These are phyloP conservation scores for Drosophila rhopaloa DNA, from an alignment of 1,140 invertebrate genomes.

Conservation along the genomic window DNA sequence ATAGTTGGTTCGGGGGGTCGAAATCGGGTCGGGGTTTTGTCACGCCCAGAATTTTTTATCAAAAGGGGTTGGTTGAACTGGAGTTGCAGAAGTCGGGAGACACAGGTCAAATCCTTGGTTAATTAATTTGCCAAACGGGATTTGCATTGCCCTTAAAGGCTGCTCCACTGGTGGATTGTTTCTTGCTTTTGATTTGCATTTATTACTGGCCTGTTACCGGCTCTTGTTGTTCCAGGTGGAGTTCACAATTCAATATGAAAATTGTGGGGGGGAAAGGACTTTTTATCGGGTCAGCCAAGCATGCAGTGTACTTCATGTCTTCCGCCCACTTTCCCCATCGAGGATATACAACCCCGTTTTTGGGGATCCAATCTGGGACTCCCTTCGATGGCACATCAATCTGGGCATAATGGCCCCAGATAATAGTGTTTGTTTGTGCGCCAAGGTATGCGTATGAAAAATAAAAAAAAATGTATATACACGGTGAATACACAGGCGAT, in stretches of 20 bases:
- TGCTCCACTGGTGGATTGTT: background rate
- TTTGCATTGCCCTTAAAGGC: conserved; percentile 18
- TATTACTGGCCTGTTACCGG: conserved; percentile 40
- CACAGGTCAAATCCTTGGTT: conserved; percentile 43
- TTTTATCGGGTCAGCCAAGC: conserved; percentile 69
- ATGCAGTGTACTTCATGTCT: conserved; percentile 33
- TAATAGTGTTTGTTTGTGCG: conserved; percentile 78
- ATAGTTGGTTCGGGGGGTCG: background rate
- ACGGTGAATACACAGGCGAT: conserved; percentile 26
- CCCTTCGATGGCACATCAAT: conserved; percentile 68
- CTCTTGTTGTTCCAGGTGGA: conserved; percentile 60
- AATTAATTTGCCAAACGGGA: conserved; percentile 51
- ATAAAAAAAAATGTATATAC: conserved; percentile 48
- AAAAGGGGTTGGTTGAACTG: conserved; percentile 8
- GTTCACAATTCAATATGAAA: conserved; percentile 26
- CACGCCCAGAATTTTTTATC: conserved; percentile 60
- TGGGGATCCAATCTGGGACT: conserved; percentile 26
- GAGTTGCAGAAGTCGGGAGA: background rate
- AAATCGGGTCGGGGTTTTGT: conserved; percentile 31
- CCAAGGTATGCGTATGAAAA: conserved; percentile 66
- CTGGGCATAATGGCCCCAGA: conserved; percentile 71
- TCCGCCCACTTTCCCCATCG: no score
- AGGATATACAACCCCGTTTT: conserved; percentile 6
- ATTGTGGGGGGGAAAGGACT: conserved; percentile 2
- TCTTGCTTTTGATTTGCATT: conserved; percentile 63